These are phyloP conservation scores for Eurois occulta DNA, from an alignment of 2,888 invertebrate species.

Conservation along the genomic window DNA sequence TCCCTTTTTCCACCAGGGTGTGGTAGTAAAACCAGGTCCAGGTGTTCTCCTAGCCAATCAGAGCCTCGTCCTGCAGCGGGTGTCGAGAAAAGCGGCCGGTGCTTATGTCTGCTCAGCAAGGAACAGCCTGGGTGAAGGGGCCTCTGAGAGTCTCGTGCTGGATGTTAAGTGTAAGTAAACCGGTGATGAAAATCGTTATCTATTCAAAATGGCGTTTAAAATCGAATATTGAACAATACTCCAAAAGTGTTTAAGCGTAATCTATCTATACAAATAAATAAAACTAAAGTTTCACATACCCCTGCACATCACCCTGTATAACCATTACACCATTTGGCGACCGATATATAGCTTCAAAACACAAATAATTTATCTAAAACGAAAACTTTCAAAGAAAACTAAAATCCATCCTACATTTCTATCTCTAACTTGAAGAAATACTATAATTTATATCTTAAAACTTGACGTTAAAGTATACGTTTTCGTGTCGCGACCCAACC, in stretches of 20 bases:
- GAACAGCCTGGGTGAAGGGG: slow-evolving; percentile 94
- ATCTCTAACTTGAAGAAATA: slow-evolving; percentile 25
- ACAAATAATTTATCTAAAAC: slow-evolving; percentile 13
- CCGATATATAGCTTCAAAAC: background rate
- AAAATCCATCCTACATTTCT: slow-evolving; percentile 3
- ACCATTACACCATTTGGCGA: background rate
- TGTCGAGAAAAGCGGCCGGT: slow-evolving; percentile 93
- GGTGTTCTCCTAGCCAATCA: slow-evolving; percentile 95
- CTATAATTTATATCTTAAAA: slow-evolving; percentile 40
- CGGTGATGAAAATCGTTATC: background rate
- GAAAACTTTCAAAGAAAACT: slow-evolving; percentile 1
- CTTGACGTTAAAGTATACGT: slow-evolving; percentile 29
- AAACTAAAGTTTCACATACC: no score
- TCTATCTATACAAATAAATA: no score
- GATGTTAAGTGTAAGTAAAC: slow-evolving; percentile 93
- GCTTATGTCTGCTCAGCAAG: slow-evolving; percentile 94
- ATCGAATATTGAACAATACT: no score
- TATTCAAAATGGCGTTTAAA: background rate
- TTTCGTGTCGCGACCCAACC: slow-evolving; percentile 9
- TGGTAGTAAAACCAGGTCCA: slow-evolving; percentile 93
- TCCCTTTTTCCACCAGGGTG: slow-evolving; percentile 89
- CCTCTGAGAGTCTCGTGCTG: slow-evolving; percentile 93
- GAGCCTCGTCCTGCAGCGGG: slow-evolving; percentile 94
- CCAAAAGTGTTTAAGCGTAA: no score
- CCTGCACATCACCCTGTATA: background rate